Percentiles rank a stretch among this genome's conserved stretches.
phyloP scores from a whole-genome alignment of 2,113 vertebrate species.

The Pimephales promelas region DNA sequence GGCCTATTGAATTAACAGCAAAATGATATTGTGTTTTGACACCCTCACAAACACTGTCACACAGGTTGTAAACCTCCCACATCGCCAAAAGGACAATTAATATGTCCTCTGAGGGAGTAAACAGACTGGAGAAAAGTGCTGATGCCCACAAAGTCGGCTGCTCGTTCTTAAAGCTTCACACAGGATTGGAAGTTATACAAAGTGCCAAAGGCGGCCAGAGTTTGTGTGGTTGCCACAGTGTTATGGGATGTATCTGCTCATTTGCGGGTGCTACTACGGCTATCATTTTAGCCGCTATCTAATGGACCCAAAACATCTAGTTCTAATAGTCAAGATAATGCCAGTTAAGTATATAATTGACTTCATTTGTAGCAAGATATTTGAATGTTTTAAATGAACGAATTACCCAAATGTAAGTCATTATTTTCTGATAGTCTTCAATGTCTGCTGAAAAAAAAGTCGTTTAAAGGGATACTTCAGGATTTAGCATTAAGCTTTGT shows the following conservation, averaged over 20 bases:
- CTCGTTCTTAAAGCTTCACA: neutral
- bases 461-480: too few species aligned
- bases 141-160: conserved; percentile 35
- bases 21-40: conserved; percentile 6
- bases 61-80: conserved; percentile 36
- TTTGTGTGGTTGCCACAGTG: conserved; percentile 17
- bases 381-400: conserved; percentile 23
- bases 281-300: neutral
- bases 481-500: too few species aligned
- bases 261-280: neutral
- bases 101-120: conserved; percentile 37
- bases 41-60: neutral
- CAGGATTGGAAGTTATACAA: neutral
- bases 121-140: conserved; percentile 46
- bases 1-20: conserved; percentile 24
- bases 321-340: neutral
- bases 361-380: neutral
- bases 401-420: conserved; percentile 39
- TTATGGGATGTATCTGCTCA: conserved; percentile 31
- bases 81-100: conserved; percentile 50
- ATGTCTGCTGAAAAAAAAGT: neutral
- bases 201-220: neutral
- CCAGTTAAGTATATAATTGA: neutral
- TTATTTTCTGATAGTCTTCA: neutral
- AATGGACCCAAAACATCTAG: neutral